phyloP scores from a whole-genome alignment of 2,888 invertebrate genomes.

The Nasonovia ribisnigri region DNA sequence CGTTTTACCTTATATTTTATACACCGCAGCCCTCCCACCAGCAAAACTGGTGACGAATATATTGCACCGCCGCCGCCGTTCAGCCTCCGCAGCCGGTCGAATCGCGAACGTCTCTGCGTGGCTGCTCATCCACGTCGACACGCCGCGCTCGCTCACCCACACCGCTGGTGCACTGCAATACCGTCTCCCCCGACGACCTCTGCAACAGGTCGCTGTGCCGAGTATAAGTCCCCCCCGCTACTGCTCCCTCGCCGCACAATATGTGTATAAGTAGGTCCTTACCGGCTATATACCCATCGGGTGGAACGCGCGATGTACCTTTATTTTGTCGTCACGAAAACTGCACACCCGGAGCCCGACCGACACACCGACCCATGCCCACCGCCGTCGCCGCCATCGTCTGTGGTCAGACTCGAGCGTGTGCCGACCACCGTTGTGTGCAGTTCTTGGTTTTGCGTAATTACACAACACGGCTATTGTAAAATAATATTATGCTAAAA shows the following conservation, averaged over 20 bases:
- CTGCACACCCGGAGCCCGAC: neutral
- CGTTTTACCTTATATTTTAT: neutral
- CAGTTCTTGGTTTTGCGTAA: neutral
- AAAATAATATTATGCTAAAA: neutral
- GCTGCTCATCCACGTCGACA: constrained; percentile 49
- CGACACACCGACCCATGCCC: neutral
- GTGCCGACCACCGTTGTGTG: neutral
- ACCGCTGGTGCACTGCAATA: neutral
- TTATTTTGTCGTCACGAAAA: neutral
- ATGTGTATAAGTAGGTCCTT: neutral
- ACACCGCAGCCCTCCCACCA: constrained; percentile 19
- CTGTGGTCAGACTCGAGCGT: neutral
- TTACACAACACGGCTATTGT: neutral
- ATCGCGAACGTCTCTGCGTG: constrained; percentile 20
- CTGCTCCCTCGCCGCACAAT: too few species aligned
- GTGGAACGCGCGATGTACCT: neutral
- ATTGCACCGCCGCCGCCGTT: neutral
- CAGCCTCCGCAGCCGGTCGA: neutral
- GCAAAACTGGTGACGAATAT: neutral
- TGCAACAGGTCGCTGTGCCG: neutral
- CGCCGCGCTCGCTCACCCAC: neutral
- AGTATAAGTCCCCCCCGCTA: neutral
- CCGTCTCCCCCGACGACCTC: constrained; percentile 34
- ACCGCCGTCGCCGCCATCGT: neutral
- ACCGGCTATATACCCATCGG: neutral